phyloP scores from a whole-genome alignment of 2,797 vertebrate genomes.

The Sebastes paucispinis region DNA sequence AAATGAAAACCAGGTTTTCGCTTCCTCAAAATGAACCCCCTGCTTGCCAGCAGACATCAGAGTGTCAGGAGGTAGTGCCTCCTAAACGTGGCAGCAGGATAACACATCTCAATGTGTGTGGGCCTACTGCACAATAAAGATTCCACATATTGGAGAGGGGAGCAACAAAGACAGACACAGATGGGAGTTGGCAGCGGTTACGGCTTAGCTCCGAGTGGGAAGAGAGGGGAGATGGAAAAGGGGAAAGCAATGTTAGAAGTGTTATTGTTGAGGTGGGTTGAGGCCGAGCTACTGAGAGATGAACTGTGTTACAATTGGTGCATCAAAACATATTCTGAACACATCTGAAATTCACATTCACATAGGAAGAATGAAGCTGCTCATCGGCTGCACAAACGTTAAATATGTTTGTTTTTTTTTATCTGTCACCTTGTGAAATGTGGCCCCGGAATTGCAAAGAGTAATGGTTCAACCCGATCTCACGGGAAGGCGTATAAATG shows the following conservation, averaged over 20 bases:
- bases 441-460: too few species aligned
- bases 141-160: slow-evolving; percentile 22
- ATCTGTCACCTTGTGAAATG: neutral
- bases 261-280: slow-evolving; percentile 41
- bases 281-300: slow-evolving; percentile 11
- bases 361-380: neutral
- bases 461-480: too few species aligned
- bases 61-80: slow-evolving; percentile 49
- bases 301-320: neutral
- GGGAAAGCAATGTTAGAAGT: slow-evolving; percentile 29
- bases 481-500: too few species aligned
- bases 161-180: slow-evolving; percentile 57
- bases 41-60: slow-evolving; percentile 29
- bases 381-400: neutral
- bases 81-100: slow-evolving; percentile 55
- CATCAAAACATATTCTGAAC: neutral
- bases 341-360: slow-evolving; percentile 7
- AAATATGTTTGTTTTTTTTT: neutral
- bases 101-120: slow-evolving; percentile 57
- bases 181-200: slow-evolving; percentile 61
- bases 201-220: slow-evolving; percentile 46
- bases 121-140: slow-evolving; percentile 60
- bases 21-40: slow-evolving; percentile 42
- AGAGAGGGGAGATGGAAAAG: slow-evolving; percentile 33
- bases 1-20: slow-evolving; percentile 21